These are phyloP conservation scores for Deilephila porcellus DNA, from an alignment of 2,888 invertebrate species.

Conservation along the genomic window DNA sequence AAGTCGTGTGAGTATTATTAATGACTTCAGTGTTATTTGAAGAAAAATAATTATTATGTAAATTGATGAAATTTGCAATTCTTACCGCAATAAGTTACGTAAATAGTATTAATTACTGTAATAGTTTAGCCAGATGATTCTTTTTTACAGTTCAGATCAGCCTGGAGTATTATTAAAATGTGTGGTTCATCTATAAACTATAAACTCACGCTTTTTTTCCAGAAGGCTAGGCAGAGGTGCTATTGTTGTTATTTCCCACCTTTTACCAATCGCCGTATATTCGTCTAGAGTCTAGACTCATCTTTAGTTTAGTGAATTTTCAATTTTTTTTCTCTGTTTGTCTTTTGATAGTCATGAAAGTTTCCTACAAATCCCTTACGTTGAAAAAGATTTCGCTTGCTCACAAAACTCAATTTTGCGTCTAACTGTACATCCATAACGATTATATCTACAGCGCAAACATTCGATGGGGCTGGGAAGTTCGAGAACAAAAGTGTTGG, in stretches of 20 bases:
- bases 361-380: not conserved
- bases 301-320: not conserved
- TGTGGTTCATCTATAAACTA: not conserved
- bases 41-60: not conserved
- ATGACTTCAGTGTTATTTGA: not conserved
- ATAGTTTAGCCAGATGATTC: not conserved
- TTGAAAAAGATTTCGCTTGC: not conserved
- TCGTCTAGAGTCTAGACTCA: too few relatives aligned
- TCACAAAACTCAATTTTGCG: constrained; percentile 10
- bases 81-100: not conserved
- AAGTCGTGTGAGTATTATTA: not conserved
- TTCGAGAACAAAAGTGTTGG: constrained; percentile 56
- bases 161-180: not conserved
- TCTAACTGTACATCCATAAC: constrained; percentile 22
- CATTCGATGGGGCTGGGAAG: constrained; percentile 30
- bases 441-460: constrained; percentile 9
- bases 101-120: constrained; percentile 9
- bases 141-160: not conserved
- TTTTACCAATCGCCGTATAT: too few relatives aligned
- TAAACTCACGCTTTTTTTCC: too few relatives aligned
- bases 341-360: not conserved
- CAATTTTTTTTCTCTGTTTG: not conserved
- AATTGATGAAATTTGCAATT: not conserved
- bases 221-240: too few relatives aligned
- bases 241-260: too few relatives aligned